Conservation (phyloP, 2,113 vertebrate species). For the Cheirogaleus medius region DNA sequence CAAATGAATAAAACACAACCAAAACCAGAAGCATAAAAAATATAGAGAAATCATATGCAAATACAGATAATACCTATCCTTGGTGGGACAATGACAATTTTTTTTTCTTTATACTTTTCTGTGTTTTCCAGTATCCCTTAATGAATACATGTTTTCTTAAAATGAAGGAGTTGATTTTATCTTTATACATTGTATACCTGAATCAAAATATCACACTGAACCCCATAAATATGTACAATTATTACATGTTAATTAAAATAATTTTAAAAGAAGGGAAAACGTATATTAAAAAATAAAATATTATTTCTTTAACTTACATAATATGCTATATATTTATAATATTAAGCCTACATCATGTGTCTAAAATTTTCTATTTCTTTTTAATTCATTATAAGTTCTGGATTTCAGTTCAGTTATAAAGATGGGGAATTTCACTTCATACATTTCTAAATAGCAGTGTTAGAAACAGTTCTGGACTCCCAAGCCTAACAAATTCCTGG, state of each 20-base stretch:
- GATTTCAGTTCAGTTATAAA: slow-evolving; percentile 30
- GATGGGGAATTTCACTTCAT: neutral
- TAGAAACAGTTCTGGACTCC: neutral
- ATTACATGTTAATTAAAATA: neutral
- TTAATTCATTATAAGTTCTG: neutral
- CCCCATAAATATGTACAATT: neutral
- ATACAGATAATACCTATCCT: neutral
- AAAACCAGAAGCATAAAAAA: neutral
- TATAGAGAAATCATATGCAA: neutral
- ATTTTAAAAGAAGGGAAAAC: neutral
- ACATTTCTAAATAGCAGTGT: neutral
- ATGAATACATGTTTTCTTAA: neutral
- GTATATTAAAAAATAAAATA: neutral
- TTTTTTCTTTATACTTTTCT: neutral
- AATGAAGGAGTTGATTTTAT: neutral
- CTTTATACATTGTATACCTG: neutral
- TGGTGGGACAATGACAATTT: neutral
- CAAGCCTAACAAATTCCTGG: neutral
- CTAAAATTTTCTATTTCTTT: neutral
- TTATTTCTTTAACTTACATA: slow-evolving; percentile 16
- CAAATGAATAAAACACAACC: neutral
- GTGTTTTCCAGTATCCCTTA: neutral
- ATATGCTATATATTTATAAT: neutral
- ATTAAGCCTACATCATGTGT: neutral
- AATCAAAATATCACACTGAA: neutral